Percentiles rank a stretch among this genome's conserved stretches.
Conservation (phyloP, 2,113 vertebrate species). For the Etheostoma cragini region DNA sequence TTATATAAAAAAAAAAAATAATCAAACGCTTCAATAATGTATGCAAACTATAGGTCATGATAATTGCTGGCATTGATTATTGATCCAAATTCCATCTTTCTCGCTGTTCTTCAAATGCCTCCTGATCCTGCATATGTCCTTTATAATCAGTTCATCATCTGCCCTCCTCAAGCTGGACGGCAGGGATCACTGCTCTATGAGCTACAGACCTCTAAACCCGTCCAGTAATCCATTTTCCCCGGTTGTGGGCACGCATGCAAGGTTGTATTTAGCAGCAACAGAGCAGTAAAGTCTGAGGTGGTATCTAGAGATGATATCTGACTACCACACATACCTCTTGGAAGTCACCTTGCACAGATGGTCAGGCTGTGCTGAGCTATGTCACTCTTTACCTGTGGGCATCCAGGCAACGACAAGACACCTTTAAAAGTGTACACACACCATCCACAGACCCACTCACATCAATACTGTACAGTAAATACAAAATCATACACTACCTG, state of each 20-base stretch:
- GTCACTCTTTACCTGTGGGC: slow-evolving; percentile 26
- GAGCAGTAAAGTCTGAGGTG: slow-evolving; percentile 57
- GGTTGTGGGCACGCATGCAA: slow-evolving; percentile 25
- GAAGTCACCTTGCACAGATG: slow-evolving; percentile 73
- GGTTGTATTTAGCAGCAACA: slow-evolving; percentile 44
- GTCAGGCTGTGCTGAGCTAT: slow-evolving; percentile 22
- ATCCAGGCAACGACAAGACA: neutral
- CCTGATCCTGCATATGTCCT: slow-evolving; percentile 15
- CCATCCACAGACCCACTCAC: neutral
- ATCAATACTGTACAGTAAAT: neutral
- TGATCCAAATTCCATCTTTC: slow-evolving; percentile 9
- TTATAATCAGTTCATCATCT: slow-evolving; percentile 32
- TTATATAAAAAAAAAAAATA: neutral
- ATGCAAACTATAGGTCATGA: slow-evolving; percentile 5
- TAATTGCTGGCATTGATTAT: slow-evolving; percentile 12
- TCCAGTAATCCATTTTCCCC: slow-evolving; percentile 47
- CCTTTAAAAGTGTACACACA: neutral
- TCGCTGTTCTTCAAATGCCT: neutral
- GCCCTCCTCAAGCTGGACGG: slow-evolving; percentile 21
- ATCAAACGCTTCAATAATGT: slow-evolving; percentile 17
- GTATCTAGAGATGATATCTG: slow-evolving; percentile 62
- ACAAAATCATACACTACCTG: neutral
- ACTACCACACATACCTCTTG: slow-evolving; percentile 14
- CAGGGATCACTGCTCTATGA: slow-evolving; percentile 21
- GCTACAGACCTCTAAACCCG: slow-evolving; percentile 38